A percentile compares a stretch with the other conserved stretches of the same genome.
Conservation (phyloP, 2,888 invertebrate genomes). For the Metallyticus violacea region DNA sequence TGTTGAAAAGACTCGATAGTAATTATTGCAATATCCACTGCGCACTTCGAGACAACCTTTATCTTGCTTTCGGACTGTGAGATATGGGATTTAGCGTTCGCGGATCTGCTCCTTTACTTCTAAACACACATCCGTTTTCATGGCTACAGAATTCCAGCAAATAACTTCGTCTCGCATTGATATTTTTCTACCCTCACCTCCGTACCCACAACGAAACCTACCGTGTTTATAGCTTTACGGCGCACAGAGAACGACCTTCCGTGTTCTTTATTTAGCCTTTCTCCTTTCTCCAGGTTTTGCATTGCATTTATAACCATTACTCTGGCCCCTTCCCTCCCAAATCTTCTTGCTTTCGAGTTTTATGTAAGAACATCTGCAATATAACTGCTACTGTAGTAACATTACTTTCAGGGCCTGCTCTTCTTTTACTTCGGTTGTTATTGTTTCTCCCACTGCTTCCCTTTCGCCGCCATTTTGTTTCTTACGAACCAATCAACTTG, state of each 20-base stretch:
- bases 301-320: slow-evolving; percentile 16
- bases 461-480: background rate
- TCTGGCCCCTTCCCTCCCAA: background rate
- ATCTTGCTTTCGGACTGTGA: background rate
- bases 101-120: background rate
- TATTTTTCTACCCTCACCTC: background rate
- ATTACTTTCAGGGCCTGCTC: background rate
- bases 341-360: slow-evolving; percentile 14
- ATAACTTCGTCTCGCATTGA: slow-evolving; percentile 6
- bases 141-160: slow-evolving; percentile 11
- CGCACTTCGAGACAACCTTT: no score
- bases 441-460: background rate
- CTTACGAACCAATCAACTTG: background rate
- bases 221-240: background rate
- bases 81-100: background rate
- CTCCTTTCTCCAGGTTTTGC: background rate
- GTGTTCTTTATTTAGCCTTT: background rate
- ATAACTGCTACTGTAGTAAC: background rate
- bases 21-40: no score
- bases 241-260: background rate
- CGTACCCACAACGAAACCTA: background rate
- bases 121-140: background rate
- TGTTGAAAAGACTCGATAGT: no score
- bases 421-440: background rate
- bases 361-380: slow-evolving; percentile 13